Percentiles rank a stretch among this genome's conserved stretches.
Evolutionary conservation across 2,113 vertebrate species (phyloP).

Genomic region (Mus pahari): DNA sequence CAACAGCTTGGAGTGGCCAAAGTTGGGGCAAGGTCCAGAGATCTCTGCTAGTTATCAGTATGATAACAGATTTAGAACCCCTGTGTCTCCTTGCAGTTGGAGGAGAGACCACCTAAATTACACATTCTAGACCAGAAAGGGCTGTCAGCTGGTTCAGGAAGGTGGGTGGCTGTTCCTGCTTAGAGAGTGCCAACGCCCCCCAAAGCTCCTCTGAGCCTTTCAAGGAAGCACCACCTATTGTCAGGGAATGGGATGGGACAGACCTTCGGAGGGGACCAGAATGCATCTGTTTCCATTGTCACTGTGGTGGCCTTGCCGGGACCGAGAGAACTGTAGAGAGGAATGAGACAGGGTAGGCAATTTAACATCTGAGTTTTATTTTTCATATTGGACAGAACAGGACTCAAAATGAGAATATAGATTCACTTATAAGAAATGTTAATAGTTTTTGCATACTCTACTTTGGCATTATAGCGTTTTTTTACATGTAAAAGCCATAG

Average conservation of each 20-base stretch:
- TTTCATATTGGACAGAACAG: slow-evolving; percentile 11
- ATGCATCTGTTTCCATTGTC: background rate
- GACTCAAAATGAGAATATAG: slow-evolving; percentile 30
- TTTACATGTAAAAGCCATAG: slow-evolving; percentile 2
- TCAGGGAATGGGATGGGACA: background rate
- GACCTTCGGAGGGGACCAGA: background rate
- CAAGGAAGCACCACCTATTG: background rate
- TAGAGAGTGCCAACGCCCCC: background rate
- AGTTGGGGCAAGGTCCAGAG: background rate
- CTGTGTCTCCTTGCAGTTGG: background rate
- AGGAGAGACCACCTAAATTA: background rate
- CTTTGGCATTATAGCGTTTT: slow-evolving; percentile 43
- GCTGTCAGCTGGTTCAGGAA: background rate
- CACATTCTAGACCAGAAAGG: background rate
- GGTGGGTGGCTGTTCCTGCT: background rate
- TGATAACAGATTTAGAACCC: background rate
- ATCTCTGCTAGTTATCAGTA: background rate
- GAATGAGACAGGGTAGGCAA: background rate
- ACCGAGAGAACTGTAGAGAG: background rate
- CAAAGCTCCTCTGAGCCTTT: background rate
- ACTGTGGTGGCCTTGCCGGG: background rate
- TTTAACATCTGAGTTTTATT: slow-evolving; percentile 27
- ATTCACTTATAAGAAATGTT: background rate
- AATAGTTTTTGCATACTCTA: background rate
- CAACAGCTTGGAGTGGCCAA: no score